Evolutionary conservation across 2,888 invertebrate species (phyloP).

Genomic region (Caenorhabditis sulstoni): DNA sequence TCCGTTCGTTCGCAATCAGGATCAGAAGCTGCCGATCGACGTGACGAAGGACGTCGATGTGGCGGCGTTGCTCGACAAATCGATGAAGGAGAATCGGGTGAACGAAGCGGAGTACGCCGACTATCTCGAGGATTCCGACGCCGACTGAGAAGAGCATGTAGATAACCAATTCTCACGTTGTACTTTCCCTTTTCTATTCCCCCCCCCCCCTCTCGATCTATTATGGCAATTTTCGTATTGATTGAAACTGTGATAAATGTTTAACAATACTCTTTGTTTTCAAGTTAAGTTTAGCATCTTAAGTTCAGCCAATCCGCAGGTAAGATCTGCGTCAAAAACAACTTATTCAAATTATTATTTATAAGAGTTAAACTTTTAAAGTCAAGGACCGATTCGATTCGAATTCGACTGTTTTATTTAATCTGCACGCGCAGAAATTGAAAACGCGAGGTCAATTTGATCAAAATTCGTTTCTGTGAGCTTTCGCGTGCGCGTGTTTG

Average conservation of each 20-base stretch:
- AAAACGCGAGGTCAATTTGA: too few relatives aligned
- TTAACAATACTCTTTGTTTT: not conserved
- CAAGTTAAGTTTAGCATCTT: too few relatives aligned
- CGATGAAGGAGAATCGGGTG: slow-evolving; percentile 61
- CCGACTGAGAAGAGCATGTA: slow-evolving; percentile 40
- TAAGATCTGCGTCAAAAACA: too few relatives aligned
- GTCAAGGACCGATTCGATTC: too few relatives aligned
- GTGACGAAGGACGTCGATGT: slow-evolving; percentile 82
- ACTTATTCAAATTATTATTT: too few relatives aligned
- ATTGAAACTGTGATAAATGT: not conserved
- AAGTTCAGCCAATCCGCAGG: too few relatives aligned
- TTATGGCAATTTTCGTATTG: not conserved
- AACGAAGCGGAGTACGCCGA: slow-evolving; percentile 68
- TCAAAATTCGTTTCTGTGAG: too few relatives aligned
- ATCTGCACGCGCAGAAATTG: too few relatives aligned
- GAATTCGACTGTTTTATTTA: too few relatives aligned
- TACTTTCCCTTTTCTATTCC: not conserved
- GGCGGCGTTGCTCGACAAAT: slow-evolving; percentile 61
- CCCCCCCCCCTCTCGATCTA: not conserved
- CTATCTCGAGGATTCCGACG: slow-evolving; percentile 69
- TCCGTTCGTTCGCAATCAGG: slow-evolving; percentile 83
- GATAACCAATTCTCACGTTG: not conserved
- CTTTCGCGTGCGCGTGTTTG: too few relatives aligned
- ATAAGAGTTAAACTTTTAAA: too few relatives aligned
- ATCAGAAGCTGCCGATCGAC: slow-evolving; percentile 83